Conservation (phyloP, 37 sponge, comb jelly and placozoan genomes). For the Crambe crambe region DNA sequence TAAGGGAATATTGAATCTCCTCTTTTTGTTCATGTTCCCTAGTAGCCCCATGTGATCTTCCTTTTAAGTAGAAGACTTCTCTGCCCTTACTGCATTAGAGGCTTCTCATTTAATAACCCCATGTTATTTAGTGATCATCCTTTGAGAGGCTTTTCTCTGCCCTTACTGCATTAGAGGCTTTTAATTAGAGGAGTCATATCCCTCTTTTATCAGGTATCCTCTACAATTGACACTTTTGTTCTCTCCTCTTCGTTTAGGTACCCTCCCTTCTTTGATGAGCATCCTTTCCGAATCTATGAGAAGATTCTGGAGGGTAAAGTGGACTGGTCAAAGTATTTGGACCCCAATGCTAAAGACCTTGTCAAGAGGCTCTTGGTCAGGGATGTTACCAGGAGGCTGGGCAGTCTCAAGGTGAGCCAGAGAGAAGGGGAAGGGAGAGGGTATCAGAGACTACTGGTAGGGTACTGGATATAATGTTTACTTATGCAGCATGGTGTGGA, state of each 20-base stretch:
- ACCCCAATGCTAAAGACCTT: slow-evolving; percentile 72
- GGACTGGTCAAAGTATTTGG: slow-evolving; percentile 83
- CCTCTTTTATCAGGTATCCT: too few relatives aligned
- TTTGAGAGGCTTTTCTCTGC: too few relatives aligned
- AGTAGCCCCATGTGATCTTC: too few relatives aligned
- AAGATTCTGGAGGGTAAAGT: slow-evolving; percentile 85
- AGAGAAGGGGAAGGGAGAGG: not conserved
- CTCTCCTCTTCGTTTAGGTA: slow-evolving; percentile 63
- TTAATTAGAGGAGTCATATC: too few relatives aligned
- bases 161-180: too few relatives aligned
- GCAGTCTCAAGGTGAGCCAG: slow-evolving; percentile 78
- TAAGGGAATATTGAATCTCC: too few relatives aligned
- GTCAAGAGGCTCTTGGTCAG: slow-evolving; percentile 77
- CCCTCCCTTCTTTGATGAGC: slow-evolving; percentile 97
- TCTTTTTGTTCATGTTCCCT: too few relatives aligned
- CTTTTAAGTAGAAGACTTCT: too few relatives aligned
- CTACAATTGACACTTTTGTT: too few relatives aligned
- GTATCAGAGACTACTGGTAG: not conserved
- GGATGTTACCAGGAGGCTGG: slow-evolving; percentile 84
- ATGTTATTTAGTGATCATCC: too few relatives aligned
- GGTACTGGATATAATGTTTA: not conserved
- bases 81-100: too few relatives aligned
- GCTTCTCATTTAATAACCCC: too few relatives aligned
- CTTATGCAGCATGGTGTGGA: slow-evolving; percentile 80
- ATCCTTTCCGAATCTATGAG: slow-evolving; percentile 92